Conservation (phyloP, 2,888 invertebrate genomes). For the Xanthorhoe designata region DNA sequence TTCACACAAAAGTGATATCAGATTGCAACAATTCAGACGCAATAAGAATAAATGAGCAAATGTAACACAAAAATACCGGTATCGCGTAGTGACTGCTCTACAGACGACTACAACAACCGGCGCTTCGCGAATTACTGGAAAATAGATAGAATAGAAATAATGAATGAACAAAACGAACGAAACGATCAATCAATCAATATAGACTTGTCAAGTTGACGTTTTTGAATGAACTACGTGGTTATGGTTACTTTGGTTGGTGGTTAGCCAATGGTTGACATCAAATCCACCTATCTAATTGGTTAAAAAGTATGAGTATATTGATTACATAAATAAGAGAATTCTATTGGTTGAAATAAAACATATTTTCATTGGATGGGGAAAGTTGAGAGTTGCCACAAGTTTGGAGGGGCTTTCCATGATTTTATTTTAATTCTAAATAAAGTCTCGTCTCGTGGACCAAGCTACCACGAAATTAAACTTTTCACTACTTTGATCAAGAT, state of each 20-base stretch:
- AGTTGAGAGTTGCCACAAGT: slow-evolving; percentile 1
- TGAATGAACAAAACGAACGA: background rate
- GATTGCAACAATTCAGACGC: slow-evolving; percentile 55
- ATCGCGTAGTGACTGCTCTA: slow-evolving; percentile 69
- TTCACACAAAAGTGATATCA: slow-evolving; percentile 65
- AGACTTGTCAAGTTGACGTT: slow-evolving; percentile 20
- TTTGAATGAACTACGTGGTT: slow-evolving; percentile 8
- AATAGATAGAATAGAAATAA: background rate
- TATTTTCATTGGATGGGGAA: slow-evolving; percentile 1
- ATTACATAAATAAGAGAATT: background rate
- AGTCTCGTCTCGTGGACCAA: background rate
- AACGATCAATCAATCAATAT: background rate
- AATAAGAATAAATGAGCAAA: slow-evolving; percentile 49
- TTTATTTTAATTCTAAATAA: no score
- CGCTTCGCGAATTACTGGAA: slow-evolving; percentile 70
- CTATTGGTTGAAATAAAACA: slow-evolving; percentile 9
- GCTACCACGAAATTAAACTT: no score
- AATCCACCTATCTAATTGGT: slow-evolving; percentile 16
- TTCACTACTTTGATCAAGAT: no score
- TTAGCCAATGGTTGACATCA: slow-evolving; percentile 15
- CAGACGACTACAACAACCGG: slow-evolving; percentile 74
- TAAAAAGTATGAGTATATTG: background rate
- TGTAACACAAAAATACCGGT: slow-evolving; percentile 71
- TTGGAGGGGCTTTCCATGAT: no score
- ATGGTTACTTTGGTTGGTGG: no score